A percentile compares a stretch with the other conserved stretches of the same genome.
These are phyloP conservation scores for Chrysotoxum bicinctum DNA, from an alignment of 2,888 invertebrate species.

Conservation along the genomic window DNA sequence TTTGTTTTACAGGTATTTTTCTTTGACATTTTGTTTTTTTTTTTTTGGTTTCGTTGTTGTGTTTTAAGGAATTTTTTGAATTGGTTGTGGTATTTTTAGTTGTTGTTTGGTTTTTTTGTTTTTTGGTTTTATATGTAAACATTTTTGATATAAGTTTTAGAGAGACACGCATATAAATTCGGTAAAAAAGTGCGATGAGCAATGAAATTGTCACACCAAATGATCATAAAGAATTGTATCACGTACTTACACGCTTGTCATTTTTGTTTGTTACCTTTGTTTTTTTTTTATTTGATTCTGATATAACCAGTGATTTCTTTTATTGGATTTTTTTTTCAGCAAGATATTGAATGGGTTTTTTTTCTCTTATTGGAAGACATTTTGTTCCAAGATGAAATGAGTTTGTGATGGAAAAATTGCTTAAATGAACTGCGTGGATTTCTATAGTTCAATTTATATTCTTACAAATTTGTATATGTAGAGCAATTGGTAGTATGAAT, in stretches of 20 bases:
- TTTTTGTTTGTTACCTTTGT: constrained; percentile 27
- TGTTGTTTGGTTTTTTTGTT: neutral
- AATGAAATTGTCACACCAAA: constrained; percentile 72
- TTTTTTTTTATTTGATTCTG: constrained; percentile 6
- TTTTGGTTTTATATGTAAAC: constrained; percentile 42
- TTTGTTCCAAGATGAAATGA: neutral
- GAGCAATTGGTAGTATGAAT: too few species aligned
- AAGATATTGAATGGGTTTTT: neutral
- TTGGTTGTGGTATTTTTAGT: constrained; percentile 43
- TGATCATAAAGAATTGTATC: constrained; percentile 69
- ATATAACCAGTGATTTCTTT: constrained; percentile 9
- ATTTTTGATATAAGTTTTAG: constrained; percentile 67
- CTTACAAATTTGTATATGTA: too few species aligned
- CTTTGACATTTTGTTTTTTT: constrained; percentile 1
- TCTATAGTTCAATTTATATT: too few species aligned
- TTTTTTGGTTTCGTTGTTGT: neutral
- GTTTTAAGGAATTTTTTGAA: constrained; percentile 58
- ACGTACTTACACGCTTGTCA: constrained; percentile 70
- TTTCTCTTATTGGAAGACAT: neutral
- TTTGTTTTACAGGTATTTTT: constrained; percentile 49
- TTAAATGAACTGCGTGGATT: too few species aligned
- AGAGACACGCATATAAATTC: constrained; percentile 32
- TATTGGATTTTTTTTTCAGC: constrained; percentile 3
- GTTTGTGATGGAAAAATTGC: too few species aligned
- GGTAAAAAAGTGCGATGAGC: constrained; percentile 64